These are phyloP conservation scores for Odocoileus virginianus DNA, from an alignment of 2,113 vertebrate genomes.

Conservation along the genomic window DNA sequence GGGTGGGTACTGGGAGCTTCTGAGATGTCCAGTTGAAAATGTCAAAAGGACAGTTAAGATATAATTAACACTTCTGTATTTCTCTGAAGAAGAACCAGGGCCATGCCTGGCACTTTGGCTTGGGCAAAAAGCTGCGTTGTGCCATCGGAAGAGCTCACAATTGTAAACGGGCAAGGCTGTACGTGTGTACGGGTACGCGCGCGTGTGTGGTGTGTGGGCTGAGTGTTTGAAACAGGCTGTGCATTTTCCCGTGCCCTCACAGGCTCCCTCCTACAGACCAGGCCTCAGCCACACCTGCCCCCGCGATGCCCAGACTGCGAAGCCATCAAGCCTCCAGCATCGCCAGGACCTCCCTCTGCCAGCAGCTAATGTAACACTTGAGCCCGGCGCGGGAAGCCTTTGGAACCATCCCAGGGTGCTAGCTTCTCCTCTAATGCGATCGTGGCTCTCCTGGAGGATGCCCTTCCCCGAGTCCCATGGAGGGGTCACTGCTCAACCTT, in stretches of 20 bases:
- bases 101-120: neutral
- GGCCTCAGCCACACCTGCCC: neutral
- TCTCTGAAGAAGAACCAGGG: neutral
- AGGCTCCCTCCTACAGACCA: constrained; percentile 4
- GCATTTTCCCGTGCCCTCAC: neutral
- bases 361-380: neutral
- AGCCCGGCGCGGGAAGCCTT: neutral
- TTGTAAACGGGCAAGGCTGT: neutral
- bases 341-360: neutral
- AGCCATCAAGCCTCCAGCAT: neutral
- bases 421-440: too few species aligned
- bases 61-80: neutral
- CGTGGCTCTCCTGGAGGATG: neutral
- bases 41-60: neutral
- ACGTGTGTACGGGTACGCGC: accelerated
- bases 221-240: neutral
- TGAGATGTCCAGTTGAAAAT: neutral
- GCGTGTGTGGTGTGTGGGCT: neutral
- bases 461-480: too few species aligned
- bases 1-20: neutral
- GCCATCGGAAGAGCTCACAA: neutral
- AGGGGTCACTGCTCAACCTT: neutral
- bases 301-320: neutral
- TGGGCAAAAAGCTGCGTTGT: neutral
- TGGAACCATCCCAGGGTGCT: neutral